Base-by-base conservation (phyloP, 2,888 invertebrate species). In the Lomographa bimaculata region DNA sequence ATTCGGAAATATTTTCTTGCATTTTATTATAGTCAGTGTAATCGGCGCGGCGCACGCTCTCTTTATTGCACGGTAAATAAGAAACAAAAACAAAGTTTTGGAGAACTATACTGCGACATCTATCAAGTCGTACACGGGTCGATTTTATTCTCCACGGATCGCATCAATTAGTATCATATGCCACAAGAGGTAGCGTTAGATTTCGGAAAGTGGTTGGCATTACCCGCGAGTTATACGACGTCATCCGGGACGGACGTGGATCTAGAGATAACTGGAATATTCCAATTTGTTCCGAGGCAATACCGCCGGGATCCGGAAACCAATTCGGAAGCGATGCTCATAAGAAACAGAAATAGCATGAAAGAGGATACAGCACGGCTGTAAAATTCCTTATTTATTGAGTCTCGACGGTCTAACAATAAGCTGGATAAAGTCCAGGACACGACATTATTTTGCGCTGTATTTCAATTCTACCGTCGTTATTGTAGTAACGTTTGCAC, bases 111-210 rank as follows among this genome's bases (percentile, higher is more conserved):
- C 41, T 17, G 40, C 28, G 38, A 49, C 54, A 49, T 52, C 48
- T 51, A 45, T 54, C 50, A 47, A 50, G 46, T 43, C 40, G 43
- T 82, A 85, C 83, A 80, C 61, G 64, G 61, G 71, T 60, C 64
- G 68, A 84, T 82, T 81, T 85, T 81, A 85, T 84, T 82, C 84
- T 64, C 71, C 32, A 14, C 60, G 58, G 75, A 57, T 60, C 59
- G 54, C 76, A 76, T 79, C 82, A 82, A 86, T 87, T 86, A 84
- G 79, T 57, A 62, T 59, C 85, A 85, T 66, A 72, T 86, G 85
- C 67, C 63, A 68, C 75, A n/a, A n/a, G n/a, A n/a, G n/a, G n/a
- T 70, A 62, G 74, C 69, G 70, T 64, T 67, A 71, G 73, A 68
- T 73, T 78, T 75, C 65, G 69, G 60, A 75, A 71, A 65, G 59